phyloP scores from a whole-genome alignment of 2,113 vertebrate genomes.

The Formicarius rufipectus region DNA sequence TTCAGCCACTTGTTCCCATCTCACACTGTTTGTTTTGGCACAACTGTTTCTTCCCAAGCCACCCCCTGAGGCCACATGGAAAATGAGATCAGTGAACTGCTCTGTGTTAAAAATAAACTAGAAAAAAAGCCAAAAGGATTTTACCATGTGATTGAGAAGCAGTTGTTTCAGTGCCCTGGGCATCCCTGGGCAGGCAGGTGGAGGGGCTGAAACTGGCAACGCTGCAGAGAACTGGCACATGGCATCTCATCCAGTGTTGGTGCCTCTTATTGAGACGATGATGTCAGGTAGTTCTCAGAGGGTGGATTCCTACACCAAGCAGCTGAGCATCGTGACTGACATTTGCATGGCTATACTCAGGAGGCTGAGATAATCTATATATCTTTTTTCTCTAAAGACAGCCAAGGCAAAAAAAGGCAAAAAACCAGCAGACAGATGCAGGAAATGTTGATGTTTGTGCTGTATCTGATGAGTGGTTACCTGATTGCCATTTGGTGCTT shows the following conservation, averaged over 20 bases:
- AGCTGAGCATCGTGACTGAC: rapidly evolving
- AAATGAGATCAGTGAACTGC: not conserved
- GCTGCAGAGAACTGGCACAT: not conserved
- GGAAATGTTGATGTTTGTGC: not conserved
- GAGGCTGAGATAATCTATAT: not conserved
- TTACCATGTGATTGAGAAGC: not conserved
- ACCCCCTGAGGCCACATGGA: not conserved
- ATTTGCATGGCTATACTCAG: not conserved
- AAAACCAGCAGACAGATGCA: not conserved
- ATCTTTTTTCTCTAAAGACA: not conserved
- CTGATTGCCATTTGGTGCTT: not conserved
- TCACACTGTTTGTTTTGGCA: not conserved
- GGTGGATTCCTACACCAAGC: not conserved
- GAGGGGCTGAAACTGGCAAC: not conserved
- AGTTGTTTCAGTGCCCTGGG: not conserved
- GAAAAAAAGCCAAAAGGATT: not conserved
- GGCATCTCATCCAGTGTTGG: not conserved
- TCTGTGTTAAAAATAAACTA: not conserved
- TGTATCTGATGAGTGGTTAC: not conserved
- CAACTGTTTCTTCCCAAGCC: not conserved
- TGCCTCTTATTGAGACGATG: not conserved
- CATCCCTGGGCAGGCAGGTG: not conserved
- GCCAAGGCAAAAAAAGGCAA: not conserved
- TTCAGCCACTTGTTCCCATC: not conserved
- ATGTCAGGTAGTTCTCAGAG: not conserved